Base-by-base conservation (phyloP, 2,888 invertebrate genomes). In the Spicauda simplicius region DNA sequence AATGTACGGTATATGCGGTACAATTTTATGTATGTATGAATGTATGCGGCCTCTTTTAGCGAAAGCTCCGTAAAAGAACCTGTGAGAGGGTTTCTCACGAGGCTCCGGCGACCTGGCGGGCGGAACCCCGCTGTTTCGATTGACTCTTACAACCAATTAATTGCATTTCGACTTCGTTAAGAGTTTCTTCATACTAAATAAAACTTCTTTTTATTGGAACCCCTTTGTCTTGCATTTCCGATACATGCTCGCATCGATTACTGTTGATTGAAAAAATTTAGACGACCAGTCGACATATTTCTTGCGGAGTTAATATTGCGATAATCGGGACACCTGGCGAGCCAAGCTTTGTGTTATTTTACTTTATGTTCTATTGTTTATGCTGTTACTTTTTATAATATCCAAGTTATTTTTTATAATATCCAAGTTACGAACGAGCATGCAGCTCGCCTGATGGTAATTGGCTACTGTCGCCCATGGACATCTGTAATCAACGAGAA, bases 51-150 rank as follows among this genome's bases (percentile, higher is more conserved):
- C 18, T 61, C 41, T 59, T 61, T 52, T 37, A 52, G 41, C 50
- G 37, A 25, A 58, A 19, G 52, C 19, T 50, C 45, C 52, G 81
- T 77, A 76, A 84, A 87, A 86, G 83, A 85, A 87, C 82, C 77
- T 76, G 81, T 83, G 82, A 77, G 82, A 84, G 75, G 73, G 75
- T 80, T 90, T 89, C 89, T 85, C 88, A 89, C 85, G 84, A 77
- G 74, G 67, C 75, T 78, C 74, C 76, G 84, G 82, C 83, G 85
- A 79, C 76, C 71, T 75, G 71, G 73, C 72, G 75, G 70, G 74
- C 63, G 71, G 67, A 57, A 74, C 76, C 85, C 85, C 80, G 83
- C 86, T 86, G 84, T 77, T 84, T 81, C 76, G 77, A 77, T 78
- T 77, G 79, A 75, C 75, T 75, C 72, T 76, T 75, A 73, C 69